These are phyloP conservation scores for Lysandra bellargus DNA, from an alignment of 2,888 invertebrate species.

Conservation along the genomic window DNA sequence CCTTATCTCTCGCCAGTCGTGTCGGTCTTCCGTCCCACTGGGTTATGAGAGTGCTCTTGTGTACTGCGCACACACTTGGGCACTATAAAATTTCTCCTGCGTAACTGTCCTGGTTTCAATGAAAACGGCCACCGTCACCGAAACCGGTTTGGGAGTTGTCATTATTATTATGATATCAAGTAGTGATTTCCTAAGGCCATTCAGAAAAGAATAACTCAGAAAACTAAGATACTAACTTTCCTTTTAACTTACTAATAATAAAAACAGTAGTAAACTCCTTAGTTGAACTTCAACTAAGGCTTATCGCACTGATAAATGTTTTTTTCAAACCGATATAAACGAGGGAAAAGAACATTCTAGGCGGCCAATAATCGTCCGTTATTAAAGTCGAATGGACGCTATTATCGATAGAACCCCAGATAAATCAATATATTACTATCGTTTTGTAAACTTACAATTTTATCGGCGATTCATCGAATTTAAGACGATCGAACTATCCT, in stretches of 20 bases:
- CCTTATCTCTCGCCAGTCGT: too few species aligned
- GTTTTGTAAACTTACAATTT: not conserved
- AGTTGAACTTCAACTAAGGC: not conserved
- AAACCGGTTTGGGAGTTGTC: too few species aligned
- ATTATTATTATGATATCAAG: too few species aligned
- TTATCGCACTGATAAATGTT: not conserved
- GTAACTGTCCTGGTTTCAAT: too few species aligned
- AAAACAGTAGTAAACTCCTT: not conserved
- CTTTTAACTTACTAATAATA: not conserved
- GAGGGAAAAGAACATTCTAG: not conserved
- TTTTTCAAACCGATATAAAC: conserved; percentile 2
- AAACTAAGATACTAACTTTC: not conserved
- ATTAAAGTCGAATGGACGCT: conserved; percentile 6
- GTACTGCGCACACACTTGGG: too few species aligned
- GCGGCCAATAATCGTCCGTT: conserved; percentile 9
- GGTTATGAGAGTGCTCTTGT: too few species aligned
- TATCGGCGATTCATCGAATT: not conserved
- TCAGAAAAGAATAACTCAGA: not conserved
- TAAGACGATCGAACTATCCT: not conserved
- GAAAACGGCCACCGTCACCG: too few species aligned
- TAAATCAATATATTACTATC: conserved; percentile 13
- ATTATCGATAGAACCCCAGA: not conserved
- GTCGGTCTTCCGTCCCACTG: too few species aligned
- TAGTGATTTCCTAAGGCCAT: too few species aligned
- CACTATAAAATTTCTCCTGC: too few species aligned